Conservation (phyloP, 2,888 invertebrate genomes). For the Vanessa cardui region DNA sequence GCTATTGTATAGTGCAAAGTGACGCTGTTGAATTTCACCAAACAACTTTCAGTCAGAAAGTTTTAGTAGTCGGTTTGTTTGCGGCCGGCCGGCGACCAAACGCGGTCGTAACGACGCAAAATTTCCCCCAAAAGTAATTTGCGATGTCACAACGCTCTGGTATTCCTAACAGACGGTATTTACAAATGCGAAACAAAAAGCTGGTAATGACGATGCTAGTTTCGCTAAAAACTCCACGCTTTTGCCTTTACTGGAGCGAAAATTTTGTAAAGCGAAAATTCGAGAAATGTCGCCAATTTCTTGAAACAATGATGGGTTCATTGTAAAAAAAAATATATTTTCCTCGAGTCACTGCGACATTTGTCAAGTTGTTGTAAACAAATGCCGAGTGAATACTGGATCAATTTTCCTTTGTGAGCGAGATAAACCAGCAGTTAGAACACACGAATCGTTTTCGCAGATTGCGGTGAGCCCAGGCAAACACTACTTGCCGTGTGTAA, state of each 20-base stretch:
- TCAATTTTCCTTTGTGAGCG: too few relatives aligned
- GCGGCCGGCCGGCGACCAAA: slow-evolving; percentile 51
- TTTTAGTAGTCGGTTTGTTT: slow-evolving; percentile 73
- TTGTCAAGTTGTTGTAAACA: slow-evolving; percentile 6
- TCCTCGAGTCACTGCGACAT: slow-evolving; percentile 10
- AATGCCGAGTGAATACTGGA: background rate
- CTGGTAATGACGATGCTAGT: slow-evolving; percentile 66
- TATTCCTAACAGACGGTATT: slow-evolving; percentile 53
- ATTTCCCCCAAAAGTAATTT: slow-evolving; percentile 71
- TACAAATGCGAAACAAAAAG: slow-evolving; percentile 71
- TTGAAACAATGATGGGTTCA: slow-evolving; percentile 21
- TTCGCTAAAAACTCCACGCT: slow-evolving; percentile 49
- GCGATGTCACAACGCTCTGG: slow-evolving; percentile 63
- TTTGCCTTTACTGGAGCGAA: slow-evolving; percentile 23
- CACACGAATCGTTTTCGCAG: too few relatives aligned
- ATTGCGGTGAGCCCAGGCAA: too few relatives aligned
- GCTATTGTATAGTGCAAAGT: slow-evolving; percentile 47
- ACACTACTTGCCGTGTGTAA: too few relatives aligned
- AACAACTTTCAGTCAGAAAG: slow-evolving; percentile 60
- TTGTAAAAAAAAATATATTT: slow-evolving; percentile 11
- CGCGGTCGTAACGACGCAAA: slow-evolving; percentile 70
- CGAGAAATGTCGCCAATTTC: slow-evolving; percentile 23
- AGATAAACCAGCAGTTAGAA: background rate
- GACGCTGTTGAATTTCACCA: slow-evolving; percentile 53
- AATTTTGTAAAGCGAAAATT: slow-evolving; percentile 25